phyloP scores from a whole-genome alignment of 2,888 invertebrate genomes.

The Laothoe populi region DNA sequence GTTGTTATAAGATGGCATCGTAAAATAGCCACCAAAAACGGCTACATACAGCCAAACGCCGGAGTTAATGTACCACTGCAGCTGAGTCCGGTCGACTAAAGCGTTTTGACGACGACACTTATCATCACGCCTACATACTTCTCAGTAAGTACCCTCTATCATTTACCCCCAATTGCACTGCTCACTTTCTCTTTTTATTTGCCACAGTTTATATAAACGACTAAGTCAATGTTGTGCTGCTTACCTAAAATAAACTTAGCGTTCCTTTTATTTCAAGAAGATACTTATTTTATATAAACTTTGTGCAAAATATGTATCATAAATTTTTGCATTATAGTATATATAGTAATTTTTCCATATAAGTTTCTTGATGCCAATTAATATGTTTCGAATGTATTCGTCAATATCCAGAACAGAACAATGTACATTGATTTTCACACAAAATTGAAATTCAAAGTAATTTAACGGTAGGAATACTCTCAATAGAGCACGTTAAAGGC shows the following conservation, averaged over 20 bases:
- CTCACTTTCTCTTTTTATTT: slow-evolving; percentile 8
- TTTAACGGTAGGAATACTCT: neutral
- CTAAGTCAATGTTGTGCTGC: neutral
- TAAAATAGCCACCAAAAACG: neutral
- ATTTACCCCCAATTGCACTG: slow-evolving; percentile 9
- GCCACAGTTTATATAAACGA: slow-evolving; percentile 2
- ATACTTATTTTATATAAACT: too few relatives aligned
- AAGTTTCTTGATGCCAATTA: neutral
- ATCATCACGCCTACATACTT: neutral
- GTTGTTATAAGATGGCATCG: neutral
- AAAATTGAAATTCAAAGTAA: neutral
- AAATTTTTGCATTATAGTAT: too few relatives aligned
- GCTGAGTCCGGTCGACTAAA: neutral
- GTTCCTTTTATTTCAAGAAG: neutral
- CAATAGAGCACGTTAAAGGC: too few relatives aligned
- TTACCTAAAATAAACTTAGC: neutral
- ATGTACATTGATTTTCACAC: neutral
- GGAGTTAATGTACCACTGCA: slow-evolving; percentile 9
- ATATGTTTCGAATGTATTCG: neutral
- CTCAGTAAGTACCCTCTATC: slow-evolving; percentile 4
- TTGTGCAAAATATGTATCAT: neutral
- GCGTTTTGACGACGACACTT: neutral
- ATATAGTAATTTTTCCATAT: neutral
- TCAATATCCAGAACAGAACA: neutral
- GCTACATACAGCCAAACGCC: neutral